phyloP scores from a whole-genome alignment of 2,113 vertebrate species.

The Rutilus rutilus region DNA sequence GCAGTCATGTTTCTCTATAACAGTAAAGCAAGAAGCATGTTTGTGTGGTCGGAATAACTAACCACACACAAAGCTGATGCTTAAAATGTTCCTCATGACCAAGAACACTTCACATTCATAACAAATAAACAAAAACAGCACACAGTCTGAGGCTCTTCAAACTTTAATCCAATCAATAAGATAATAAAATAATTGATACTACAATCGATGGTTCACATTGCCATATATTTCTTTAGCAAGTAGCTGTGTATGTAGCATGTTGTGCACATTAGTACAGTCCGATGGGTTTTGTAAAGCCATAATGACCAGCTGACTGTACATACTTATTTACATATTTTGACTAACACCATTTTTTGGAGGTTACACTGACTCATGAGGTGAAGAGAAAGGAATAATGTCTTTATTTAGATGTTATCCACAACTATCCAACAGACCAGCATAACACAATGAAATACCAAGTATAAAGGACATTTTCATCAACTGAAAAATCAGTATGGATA shows the following conservation, averaged over 20 bases:
- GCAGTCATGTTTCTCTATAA: neutral
- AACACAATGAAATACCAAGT: neutral
- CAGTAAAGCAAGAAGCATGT: too few species aligned
- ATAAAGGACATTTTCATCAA: neutral
- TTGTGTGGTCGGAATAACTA: too few species aligned
- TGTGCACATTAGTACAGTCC: neutral
- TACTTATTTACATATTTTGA: neutral
- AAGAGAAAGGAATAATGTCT: too few species aligned
- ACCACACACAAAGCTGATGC: neutral
- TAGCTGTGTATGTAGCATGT: neutral
- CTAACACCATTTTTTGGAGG: too few species aligned
- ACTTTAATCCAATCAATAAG: neutral
- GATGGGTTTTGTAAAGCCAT: neutral
- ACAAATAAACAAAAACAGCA: neutral
- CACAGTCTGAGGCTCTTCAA: neutral
- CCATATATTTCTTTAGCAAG: neutral
- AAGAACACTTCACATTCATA: neutral
- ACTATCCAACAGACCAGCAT: neutral
- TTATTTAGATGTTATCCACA: too few species aligned
- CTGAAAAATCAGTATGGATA: neutral
- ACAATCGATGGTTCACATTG: neutral
- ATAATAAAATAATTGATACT: neutral
- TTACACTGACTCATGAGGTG: too few species aligned
- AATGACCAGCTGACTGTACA: neutral
- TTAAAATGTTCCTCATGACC: neutral